Conservation (phyloP, 2,888 invertebrate genomes). For the Tachina grossa region DNA sequence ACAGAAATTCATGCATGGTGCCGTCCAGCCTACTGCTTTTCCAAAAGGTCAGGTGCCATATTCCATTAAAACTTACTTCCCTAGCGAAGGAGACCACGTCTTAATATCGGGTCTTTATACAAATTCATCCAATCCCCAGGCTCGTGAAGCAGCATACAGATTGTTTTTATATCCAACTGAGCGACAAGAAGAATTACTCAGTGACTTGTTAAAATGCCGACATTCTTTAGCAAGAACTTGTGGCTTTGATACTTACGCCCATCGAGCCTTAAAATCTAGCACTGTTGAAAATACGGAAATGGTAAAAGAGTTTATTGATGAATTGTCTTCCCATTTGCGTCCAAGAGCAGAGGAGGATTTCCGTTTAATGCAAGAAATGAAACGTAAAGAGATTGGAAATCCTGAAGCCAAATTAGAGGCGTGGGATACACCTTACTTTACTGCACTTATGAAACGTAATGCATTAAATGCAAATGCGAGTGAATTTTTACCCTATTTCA, state of each 20-base stretch:
- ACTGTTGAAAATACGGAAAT: conserved; percentile 91
- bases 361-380: conserved; percentile 89
- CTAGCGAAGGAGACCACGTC: conserved; percentile 88
- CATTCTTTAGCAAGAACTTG: conserved; percentile 92
- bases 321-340: conserved; percentile 88
- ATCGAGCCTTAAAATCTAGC: conserved; percentile 94
- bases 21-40: conserved; percentile 88
- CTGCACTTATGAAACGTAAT: conserved; percentile 88
- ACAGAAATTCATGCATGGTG: conserved; percentile 91
- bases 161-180: conserved; percentile 91
- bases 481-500: conserved; percentile 93
- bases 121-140: conserved; percentile 90
- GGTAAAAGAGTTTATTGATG: conserved; percentile 91
- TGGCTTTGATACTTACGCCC: conserved; percentile 94
- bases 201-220: conserved; percentile 88
- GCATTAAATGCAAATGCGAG: conserved; percentile 87
- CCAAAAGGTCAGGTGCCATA: conserved; percentile 87
- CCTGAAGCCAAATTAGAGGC: conserved; percentile 83
- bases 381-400: conserved; percentile 81
- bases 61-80: conserved; percentile 87
- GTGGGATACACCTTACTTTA: conserved; percentile 96
- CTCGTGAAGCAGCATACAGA: conserved; percentile 94
- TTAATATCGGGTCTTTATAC: conserved; percentile 92
- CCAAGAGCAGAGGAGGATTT: conserved; percentile 90
- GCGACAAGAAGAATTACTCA: conserved; percentile 89